Evolutionary conservation across 2,113 vertebrate genomes (phyloP).

Genomic region (Parus major): DNA sequence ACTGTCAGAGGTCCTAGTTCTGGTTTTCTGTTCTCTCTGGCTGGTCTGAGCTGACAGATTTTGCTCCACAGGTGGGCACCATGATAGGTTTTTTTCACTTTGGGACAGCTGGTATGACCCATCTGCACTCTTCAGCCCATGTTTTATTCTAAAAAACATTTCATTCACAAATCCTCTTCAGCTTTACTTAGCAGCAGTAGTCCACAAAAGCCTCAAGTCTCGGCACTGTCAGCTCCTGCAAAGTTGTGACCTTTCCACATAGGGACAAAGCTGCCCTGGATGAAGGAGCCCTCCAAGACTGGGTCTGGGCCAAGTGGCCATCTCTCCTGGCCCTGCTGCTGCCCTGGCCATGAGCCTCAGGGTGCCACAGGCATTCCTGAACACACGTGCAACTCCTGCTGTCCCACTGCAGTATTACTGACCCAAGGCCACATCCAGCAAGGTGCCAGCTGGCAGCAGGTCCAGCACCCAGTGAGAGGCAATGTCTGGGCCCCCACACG

Average conservation of each 20-base stretch:
- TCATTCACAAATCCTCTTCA: background rate
- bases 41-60: background rate
- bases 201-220: background rate
- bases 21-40: background rate
- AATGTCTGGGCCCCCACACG: rapidly evolving
- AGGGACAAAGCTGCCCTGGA: background rate
- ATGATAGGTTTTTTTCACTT: background rate
- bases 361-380: background rate
- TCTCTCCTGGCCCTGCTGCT: background rate
- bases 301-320: background rate
- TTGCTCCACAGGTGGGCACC: background rate
- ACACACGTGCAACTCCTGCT: background rate
- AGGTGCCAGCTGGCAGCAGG: background rate
- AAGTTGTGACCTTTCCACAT: background rate
- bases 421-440: rapidly evolving
- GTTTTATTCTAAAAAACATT: background rate
- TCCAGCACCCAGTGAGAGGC: background rate
- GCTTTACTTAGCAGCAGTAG: background rate
- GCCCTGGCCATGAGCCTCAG: background rate
- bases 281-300: rapidly evolving
- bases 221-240: rapidly evolving
- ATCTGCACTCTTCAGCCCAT: rapidly evolving
- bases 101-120: too few species aligned
- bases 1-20: background rate
- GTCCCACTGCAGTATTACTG: background rate